phyloP scores from a whole-genome alignment of 2,888 invertebrate species.

The Lampropteryx suffumata region DNA sequence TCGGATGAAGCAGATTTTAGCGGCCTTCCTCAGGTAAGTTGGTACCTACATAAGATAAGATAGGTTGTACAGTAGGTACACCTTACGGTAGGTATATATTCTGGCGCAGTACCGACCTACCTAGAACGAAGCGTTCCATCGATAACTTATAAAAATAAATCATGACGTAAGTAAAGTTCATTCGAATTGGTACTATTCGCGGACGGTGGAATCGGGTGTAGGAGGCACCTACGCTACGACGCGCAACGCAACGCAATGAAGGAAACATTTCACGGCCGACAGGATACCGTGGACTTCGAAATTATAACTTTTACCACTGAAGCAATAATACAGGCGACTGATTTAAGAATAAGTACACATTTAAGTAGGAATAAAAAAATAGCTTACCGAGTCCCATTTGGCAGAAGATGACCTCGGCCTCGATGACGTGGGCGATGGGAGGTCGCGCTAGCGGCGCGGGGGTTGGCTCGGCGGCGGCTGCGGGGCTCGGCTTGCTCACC shows the following conservation, averaged over 20 bases:
- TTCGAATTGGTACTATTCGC: neutral
- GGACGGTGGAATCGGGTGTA: conserved; percentile 4
- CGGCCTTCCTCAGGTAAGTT: no score
- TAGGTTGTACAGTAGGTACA: no score
- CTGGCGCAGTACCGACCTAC: no score
- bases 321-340: no score
- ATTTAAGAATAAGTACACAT: no score
- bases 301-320: no score
- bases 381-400: conserved; percentile 87
- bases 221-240: no score
- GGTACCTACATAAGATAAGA: no score
- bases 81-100: no score
- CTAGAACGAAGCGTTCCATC: neutral
- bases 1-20: no score
- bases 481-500: conserved; percentile 34
- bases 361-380: neutral
- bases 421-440: conserved; percentile 78
- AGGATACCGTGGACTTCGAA: neutral
- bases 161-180: conserved; percentile 7
- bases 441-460: conserved; percentile 59
- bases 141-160: conserved; percentile 15
- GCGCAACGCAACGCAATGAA: conserved; percentile 3
- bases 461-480: conserved; percentile 33
- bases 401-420: conserved; percentile 87
- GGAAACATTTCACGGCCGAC: neutral